Conservation (phyloP, 2,797 vertebrate genomes). For the Pagetopsis macropterus region DNA sequence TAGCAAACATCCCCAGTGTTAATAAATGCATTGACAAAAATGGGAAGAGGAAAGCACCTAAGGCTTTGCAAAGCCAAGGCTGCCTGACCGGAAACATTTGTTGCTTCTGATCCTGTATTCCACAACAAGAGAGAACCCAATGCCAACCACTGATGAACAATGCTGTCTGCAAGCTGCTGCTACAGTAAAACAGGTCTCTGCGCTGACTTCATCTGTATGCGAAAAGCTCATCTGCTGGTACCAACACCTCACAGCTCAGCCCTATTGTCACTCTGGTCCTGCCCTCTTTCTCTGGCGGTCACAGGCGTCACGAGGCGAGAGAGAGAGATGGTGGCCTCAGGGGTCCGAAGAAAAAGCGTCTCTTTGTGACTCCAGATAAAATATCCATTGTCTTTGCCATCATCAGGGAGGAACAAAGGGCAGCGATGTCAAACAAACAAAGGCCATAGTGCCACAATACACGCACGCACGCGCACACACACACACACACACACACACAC, state of each 20-base stretch:
- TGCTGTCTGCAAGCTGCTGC: constrained; percentile 55
- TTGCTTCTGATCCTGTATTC: constrained; percentile 74
- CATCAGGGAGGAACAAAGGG: constrained; percentile 73
- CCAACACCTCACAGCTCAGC: constrained; percentile 60
- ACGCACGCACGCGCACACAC: constrained; percentile 30
- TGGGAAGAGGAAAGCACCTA: constrained; percentile 84
- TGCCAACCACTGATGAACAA: constrained; percentile 56
- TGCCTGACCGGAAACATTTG: constrained; percentile 88
- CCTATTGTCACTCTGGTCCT: constrained; percentile 61
- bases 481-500: constrained; percentile 31
- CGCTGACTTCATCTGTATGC: constrained; percentile 69
- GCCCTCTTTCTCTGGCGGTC: constrained; percentile 68
- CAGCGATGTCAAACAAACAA: constrained; percentile 81
- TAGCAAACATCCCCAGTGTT: constrained; percentile 77
- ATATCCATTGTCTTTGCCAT: constrained; percentile 76
- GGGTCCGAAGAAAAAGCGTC: constrained; percentile 66
- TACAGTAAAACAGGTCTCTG: constrained; percentile 61
- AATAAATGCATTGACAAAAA: constrained; percentile 78
- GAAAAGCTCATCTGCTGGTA: constrained; percentile 60
- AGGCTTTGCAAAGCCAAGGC: constrained; percentile 88
- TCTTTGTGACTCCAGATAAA: constrained; percentile 79
- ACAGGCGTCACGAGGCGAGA: constrained; percentile 74
- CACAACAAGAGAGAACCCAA: constrained; percentile 70
- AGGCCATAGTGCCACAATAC: constrained; percentile 63
- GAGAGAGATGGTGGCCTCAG: constrained; percentile 61